Base-by-base conservation (phyloP, 2,113 vertebrate genomes). In the Pithys albifrons region DNA sequence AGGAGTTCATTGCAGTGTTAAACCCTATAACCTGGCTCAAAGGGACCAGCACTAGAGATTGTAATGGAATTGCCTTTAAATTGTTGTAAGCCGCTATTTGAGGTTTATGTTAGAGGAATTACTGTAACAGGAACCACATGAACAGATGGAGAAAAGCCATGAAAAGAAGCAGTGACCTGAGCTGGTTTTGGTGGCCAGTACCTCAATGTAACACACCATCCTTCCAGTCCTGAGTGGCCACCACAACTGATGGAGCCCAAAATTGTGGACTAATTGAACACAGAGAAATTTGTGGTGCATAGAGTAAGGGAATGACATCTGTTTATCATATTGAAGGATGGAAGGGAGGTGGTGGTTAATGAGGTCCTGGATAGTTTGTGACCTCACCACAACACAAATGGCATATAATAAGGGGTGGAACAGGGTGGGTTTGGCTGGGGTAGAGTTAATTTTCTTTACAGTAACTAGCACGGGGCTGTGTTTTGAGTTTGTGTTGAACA, bases 221-320 rank as follows among this genome's bases (percentile, higher is more conserved):
- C 18, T 37, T 81, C 43, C 37, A 45, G 27, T 24, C 37, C 45
- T 5, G 33, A 9, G 22, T 19, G 20, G 7, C 22, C 22, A 9
- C 5, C 5, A 7, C 12, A 33, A 10, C 31, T 19, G 18, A 33
- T 23, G 31, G 52, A 45, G 18, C 22, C 14, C 59, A 52, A 37
- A 33, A 10, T 1, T 0, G 0, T 19, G 45, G 25, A 45, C 22
- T 51, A 22, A 14, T 8, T 6, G 31, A 58, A 66, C 9, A 43
- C 7, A 37, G 43, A 57, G 16, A 12, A 18, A 9, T 2, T 35
- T 27, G 51, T 57, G 13, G 10, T 35, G 20, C 20, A 37, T 11
- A 27, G 35, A 61, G 35, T 37, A 61, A 18, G 58, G 58, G 15
- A 27, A 24, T 27, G 24, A 37, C 35, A 37, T 33, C 8, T 45